A percentile compares a stretch with the other conserved stretches of the same genome.
Conservation (phyloP, 2,888 invertebrate species). For the Anarsia innoxiella region DNA sequence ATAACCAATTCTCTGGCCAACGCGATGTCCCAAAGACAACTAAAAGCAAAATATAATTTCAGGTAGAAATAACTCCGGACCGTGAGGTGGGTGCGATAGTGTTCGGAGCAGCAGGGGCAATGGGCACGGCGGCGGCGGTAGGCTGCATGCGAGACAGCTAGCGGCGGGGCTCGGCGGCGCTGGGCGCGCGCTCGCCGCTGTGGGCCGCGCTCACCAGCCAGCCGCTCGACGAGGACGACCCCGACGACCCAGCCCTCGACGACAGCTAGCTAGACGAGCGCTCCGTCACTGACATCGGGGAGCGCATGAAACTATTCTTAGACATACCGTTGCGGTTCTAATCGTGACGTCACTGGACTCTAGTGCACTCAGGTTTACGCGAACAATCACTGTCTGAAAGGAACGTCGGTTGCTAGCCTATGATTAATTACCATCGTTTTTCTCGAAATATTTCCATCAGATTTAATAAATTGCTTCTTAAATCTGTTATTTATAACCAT, state of each 20-base stretch:
- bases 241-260: slow-evolving; percentile 38
- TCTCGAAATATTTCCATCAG: too few species aligned
- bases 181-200: slow-evolving; percentile 78
- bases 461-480: too few species aligned
- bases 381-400: too few species aligned
- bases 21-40: too few species aligned
- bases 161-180: slow-evolving; percentile 67
- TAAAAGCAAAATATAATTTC: slow-evolving; percentile 23
- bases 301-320: slow-evolving; percentile 72
- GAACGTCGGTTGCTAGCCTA: too few species aligned
- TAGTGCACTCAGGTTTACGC: too few species aligned
- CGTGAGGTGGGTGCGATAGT: slow-evolving; percentile 64
- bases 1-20: too few species aligned
- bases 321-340: slow-evolving; percentile 76
- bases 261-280: slow-evolving; percentile 75
- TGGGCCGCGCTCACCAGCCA: slow-evolving; percentile 89
- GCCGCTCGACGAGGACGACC: slow-evolving; percentile 59
- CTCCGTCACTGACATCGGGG: slow-evolving; percentile 71
- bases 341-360: too few species aligned
- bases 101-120: slow-evolving; percentile 52
- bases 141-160: slow-evolving; percentile 74
- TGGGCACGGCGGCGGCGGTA: slow-evolving; percentile 45
- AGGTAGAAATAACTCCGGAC: slow-evolving; percentile 71
- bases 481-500: too few species aligned
- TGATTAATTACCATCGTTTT: too few species aligned